phyloP scores from a whole-genome alignment of 2,888 invertebrate genomes.

The Pandemis heparana region DNA sequence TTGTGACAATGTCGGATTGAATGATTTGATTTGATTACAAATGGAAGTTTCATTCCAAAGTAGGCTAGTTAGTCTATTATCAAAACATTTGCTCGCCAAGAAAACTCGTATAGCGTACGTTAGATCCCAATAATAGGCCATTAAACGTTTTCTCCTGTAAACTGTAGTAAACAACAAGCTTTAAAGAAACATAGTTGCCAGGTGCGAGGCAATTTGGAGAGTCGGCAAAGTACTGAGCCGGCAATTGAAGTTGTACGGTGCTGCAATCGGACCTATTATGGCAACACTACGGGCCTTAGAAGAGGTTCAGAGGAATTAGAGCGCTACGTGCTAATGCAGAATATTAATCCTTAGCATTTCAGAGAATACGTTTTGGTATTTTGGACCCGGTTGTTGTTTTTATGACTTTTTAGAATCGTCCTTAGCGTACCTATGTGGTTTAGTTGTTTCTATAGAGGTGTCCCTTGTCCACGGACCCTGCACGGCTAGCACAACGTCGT shows the following conservation, averaged over 20 bases:
- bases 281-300: conserved; percentile 19
- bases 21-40: too few species aligned
- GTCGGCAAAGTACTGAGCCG: conserved; percentile 18
- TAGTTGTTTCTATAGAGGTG: too few species aligned
- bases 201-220: conserved; percentile 16
- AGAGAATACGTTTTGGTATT: conserved; percentile 1
- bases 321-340: conserved; percentile 14
- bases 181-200: conserved; percentile 23
- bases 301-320: neutral
- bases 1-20: too few species aligned
- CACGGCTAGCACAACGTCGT: too few species aligned
- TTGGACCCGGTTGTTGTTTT: too few species aligned
- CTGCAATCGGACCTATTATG: conserved; percentile 22
- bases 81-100: neutral
- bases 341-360: neutral
- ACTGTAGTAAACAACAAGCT: conserved; percentile 7
- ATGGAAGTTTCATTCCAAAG: neutral
- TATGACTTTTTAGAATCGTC: too few species aligned
- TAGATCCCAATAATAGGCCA: conserved; percentile 1
- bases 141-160: conserved; percentile 10
- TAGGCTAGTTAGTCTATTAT: neutral
- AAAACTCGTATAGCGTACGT: neutral
- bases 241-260: conserved; percentile 36
- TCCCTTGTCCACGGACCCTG: too few species aligned
- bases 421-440: too few species aligned